Conservation (phyloP, 2,888 invertebrate genomes). For the Icerya purchasi region DNA sequence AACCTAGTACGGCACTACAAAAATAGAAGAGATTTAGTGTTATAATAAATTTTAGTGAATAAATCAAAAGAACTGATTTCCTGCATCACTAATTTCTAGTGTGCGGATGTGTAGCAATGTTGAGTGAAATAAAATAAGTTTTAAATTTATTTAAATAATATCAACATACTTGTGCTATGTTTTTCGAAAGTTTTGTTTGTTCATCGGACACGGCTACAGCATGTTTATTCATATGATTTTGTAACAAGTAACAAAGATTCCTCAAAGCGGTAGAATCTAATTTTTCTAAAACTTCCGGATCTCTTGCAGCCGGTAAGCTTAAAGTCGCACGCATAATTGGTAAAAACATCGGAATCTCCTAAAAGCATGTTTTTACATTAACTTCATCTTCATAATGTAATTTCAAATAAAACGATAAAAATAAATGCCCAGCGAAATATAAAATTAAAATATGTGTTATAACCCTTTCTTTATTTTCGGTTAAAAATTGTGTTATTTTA, state of each 20-base stretch:
- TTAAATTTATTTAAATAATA: too few species aligned
- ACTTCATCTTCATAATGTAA: slow-evolving; percentile 5
- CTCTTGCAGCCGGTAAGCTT: slow-evolving; percentile 56
- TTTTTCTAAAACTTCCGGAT: slow-evolving; percentile 68
- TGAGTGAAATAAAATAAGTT: too few species aligned
- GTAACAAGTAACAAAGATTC: slow-evolving; percentile 55
- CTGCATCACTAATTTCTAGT: too few species aligned
- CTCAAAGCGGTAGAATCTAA: slow-evolving; percentile 45
- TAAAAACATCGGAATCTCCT: slow-evolving; percentile 74
- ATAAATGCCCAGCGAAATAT: background rate
- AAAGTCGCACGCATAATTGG: slow-evolving; percentile 79
- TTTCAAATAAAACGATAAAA: background rate
- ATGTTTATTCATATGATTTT: slow-evolving; percentile 61
- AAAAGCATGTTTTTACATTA: slow-evolving; percentile 17
- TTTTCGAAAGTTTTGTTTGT: slow-evolving; percentile 47
- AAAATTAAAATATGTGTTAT: background rate
- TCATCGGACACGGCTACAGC: slow-evolving; percentile 62
- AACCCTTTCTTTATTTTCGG: background rate
- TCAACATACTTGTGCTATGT: slow-evolving; percentile 49
- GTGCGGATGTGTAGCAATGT: too few species aligned
- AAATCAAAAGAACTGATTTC: too few species aligned
- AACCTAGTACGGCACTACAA: too few species aligned
- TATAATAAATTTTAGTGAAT: too few species aligned
- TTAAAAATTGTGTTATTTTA: too few species aligned
- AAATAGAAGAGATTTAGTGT: too few species aligned